These are phyloP conservation scores for Meiosimyza platycephala DNA, from an alignment of 2,888 invertebrate species.

Conservation along the genomic window DNA sequence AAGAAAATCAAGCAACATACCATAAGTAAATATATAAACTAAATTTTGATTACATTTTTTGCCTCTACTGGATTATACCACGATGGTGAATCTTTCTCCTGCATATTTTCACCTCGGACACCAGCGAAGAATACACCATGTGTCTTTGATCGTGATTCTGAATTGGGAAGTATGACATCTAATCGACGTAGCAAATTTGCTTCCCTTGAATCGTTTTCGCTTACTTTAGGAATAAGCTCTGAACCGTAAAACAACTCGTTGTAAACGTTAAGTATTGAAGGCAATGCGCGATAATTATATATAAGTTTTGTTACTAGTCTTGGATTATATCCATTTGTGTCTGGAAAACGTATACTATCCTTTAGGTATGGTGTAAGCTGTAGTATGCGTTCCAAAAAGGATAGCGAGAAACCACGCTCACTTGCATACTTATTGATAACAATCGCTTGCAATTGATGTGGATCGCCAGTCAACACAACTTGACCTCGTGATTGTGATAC, in stretches of 20 bases:
- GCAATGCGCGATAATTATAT: slow-evolving; percentile 88
- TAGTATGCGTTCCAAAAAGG: slow-evolving; percentile 78
- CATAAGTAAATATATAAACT: neutral
- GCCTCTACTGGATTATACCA: slow-evolving; percentile 90
- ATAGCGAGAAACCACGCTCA: slow-evolving; percentile 77
- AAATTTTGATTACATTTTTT: slow-evolving; percentile 50
- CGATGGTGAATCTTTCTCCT: slow-evolving; percentile 83
- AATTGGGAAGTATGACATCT: slow-evolving; percentile 46
- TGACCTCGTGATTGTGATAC: slow-evolving; percentile 74
- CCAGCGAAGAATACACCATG: slow-evolving; percentile 77
- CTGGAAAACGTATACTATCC: slow-evolving; percentile 71
- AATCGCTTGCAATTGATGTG: slow-evolving; percentile 90
- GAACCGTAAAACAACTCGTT: slow-evolving; percentile 87
- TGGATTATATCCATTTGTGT: slow-evolving; percentile 79
- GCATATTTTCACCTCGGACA: slow-evolving; percentile 75
- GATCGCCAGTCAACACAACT: slow-evolving; percentile 84
- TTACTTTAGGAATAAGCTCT: slow-evolving; percentile 74
- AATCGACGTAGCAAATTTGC: slow-evolving; percentile 59
- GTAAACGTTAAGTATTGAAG: slow-evolving; percentile 79
- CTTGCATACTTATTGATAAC: slow-evolving; percentile 74
- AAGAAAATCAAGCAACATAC: neutral
- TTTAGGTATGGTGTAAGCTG: slow-evolving; percentile 75
- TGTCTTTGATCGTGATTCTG: slow-evolving; percentile 49
- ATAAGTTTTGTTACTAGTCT: slow-evolving; percentile 85
- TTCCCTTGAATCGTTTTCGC: slow-evolving; percentile 59